Evolutionary conservation across 2,797 vertebrate genomes (phyloP).

Genomic region (Sciurus carolinensis): DNA sequence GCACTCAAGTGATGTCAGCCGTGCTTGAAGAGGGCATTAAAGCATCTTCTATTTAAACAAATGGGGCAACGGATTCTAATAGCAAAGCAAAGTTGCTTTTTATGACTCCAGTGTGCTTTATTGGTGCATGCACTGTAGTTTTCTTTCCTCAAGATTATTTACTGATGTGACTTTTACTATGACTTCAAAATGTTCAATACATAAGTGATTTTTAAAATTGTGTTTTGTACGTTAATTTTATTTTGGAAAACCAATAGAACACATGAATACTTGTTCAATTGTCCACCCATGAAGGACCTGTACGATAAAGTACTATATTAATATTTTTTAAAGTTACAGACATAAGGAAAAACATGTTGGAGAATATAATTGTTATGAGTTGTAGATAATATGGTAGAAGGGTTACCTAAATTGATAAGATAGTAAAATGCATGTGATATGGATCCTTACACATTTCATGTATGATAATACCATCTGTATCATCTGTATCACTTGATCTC

Average conservation of each 20-base stretch:
- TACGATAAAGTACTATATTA: not conserved
- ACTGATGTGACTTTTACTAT: not conserved
- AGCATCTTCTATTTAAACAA: constrained; percentile 56
- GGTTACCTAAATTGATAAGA: not conserved
- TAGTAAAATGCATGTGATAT: not conserved
- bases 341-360: not conserved
- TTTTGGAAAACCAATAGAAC: constrained; percentile 34
- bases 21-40: constrained; percentile 52
- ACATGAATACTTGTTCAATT: not conserved
- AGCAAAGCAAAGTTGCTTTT: not conserved
- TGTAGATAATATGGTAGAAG: not conserved
- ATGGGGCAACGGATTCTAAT: constrained; percentile 17
- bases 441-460: not conserved
- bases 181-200: constrained; percentile 5
- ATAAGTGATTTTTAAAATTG: constrained; percentile 14
- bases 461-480: not conserved
- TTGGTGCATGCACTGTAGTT: not conserved
- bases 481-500: not conserved
- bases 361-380: not conserved
- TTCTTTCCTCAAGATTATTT: constrained; percentile 35
- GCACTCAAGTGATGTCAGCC: constrained; percentile 51
- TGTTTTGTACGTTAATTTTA: constrained; percentile 12
- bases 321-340: constrained; percentile 40
- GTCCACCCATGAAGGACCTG: not conserved
- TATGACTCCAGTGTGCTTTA: not conserved